A percentile compares a stretch with the other conserved stretches of the same genome.
Conservation (phyloP, 2,113 vertebrate genomes). For the Ardeotis arabs region DNA sequence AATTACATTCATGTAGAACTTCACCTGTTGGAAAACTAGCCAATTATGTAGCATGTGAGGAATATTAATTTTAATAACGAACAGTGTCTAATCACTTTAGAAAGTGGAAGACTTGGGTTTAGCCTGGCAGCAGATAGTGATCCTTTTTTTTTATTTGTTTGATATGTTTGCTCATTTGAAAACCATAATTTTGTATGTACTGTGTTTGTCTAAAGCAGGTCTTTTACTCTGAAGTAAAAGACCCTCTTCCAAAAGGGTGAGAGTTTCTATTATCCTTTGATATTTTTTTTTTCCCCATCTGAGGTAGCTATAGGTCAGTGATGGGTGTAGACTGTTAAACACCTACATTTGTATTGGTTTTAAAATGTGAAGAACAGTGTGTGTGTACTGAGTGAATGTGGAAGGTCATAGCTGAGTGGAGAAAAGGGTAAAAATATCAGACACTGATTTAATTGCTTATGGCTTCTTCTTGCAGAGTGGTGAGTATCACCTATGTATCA, state of each 20-base stretch:
- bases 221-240: not conserved
- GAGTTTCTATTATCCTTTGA: not conserved
- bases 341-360: not conserved
- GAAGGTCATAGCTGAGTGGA: not conserved
- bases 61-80: constrained; percentile 26
- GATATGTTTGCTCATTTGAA: not conserved
- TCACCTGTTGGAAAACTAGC: not conserved
- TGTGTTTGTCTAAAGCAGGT: not conserved
- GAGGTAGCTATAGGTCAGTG: not conserved
- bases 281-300: not conserved
- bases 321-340: not conserved
- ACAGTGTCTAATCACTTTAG: not conserved
- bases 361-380: not conserved
- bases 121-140: constrained; percentile 11
- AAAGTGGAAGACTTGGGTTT: not conserved
- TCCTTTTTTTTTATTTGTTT: not conserved
- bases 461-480: not conserved
- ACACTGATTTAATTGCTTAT: not conserved
- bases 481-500: not conserved
- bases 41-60: constrained; percentile 16
- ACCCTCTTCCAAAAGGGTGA: not conserved
- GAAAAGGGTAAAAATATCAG: not conserved
- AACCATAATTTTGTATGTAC: not conserved
- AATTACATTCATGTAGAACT: not conserved
- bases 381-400: not conserved